Evolutionary conservation across 2,888 invertebrate genomes (phyloP), one percentile per base, ranked within the genome.

Genomic region (Plusia festucae): DNA sequence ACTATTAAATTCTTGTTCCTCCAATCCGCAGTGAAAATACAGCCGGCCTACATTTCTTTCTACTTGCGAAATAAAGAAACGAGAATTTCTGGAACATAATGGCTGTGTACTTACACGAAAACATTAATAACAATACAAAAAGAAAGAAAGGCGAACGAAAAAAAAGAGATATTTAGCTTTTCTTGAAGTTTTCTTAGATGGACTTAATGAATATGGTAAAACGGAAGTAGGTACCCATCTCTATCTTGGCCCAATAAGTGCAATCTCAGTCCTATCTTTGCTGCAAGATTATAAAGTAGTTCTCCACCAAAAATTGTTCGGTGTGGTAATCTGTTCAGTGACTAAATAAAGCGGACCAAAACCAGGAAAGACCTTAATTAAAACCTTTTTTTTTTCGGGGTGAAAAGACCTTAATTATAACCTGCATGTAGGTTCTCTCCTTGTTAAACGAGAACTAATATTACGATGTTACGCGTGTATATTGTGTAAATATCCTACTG

Each of bases 1-100:
- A 66, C 32, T 3, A 53, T 63, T 61, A 54, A 61, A 72, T 65
- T 53, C 53, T 65, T 63, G 59, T 54, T 59, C 20, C 34, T 51
- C 22, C 34, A 15, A 54, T 60, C 34, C 61, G 58, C 53, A 66
- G 67, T 40, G 53, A 70, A 73, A 75, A 60, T 70, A 60, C 66
- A 20, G 59, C 65, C 59, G 74, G 57, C 71, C 65, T 60, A 72
- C 65, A 76, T 73, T 79, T 73, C 66, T 52, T 68, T 54, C 64
- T 68, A 78, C 30, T 70, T 64, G 65, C 61, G 62, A 49, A 68
- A 60, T 64, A 70, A 78, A 72, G 73, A 65, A 74, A 73, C 53
- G 57, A 51, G 65, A 62, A 66, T 70, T 76, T 57, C 57, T 64
- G 49, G 53, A 71, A 73, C 65, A 77, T 64, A 68, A 64, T 71